Evolutionary conservation across 2,888 invertebrate species (phyloP), one percentile per base, ranked within the genome.

Genomic region (Phymatocera aterrima): DNA sequence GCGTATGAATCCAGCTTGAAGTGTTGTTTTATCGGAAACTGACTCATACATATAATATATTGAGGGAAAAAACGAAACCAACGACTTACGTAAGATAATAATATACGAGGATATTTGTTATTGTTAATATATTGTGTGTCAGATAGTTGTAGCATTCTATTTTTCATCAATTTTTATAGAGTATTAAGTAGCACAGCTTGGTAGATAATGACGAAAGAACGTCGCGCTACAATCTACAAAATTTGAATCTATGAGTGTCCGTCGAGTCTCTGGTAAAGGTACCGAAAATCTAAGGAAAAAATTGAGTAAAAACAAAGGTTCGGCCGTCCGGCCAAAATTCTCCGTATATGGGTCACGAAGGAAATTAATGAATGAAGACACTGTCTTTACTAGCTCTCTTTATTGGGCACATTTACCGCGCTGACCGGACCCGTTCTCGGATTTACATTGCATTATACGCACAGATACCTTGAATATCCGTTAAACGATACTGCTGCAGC

Each of bases 311-410:
- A 54, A 75, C 57, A 24, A 57, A 75, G 75, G 24, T 15, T 24
- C 31, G 28, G 24, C 77, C 57, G 72, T 18, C 46, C 24, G 74
- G 31, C 72, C 68, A 78, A n/a, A n/a, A 78, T 87, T 87, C 85
- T 75, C 81, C 83, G 86, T 87, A 87, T 84, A 81, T 86, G 85
- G 84, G 84, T 87, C 87, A 85, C 78, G 78, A 81, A 81, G 79
- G 81, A 79, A 57, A 37, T 43, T 75, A 60, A 75, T 87, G 86
- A 87, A 87, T 87, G 87, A 78, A 82, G 79, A 81, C 84, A 87
- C 85, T 87, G 86, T 86, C 75, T 75, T 43, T 37, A 60, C 75
- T 51, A 72, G 75, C 24, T 75, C 75, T 75, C 75, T 75, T 75
- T 75, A 72, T 72, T 68, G 12, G 24, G 8, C 28, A 43, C 24